Evolutionary conservation across 2,797 vertebrate species (phyloP).

Genomic region (Pangasius sanitwongsei): DNA sequence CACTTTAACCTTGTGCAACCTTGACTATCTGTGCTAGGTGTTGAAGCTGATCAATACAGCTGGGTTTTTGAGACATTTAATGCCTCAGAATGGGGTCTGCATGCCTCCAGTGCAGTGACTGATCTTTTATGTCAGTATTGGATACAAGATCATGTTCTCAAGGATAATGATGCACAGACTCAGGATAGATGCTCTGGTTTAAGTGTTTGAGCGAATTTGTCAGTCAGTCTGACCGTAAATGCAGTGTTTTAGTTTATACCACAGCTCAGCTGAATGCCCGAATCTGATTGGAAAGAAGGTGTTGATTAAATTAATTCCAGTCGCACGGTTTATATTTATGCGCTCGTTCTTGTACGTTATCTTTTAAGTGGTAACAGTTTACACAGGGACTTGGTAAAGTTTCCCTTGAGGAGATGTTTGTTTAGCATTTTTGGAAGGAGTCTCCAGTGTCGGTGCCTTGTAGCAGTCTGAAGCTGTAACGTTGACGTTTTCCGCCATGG

Average conservation of each 20-base stretch:
- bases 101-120: constrained; percentile 25
- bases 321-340: neutral
- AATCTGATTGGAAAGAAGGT: neutral
- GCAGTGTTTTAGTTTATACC: neutral
- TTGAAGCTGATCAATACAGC: constrained; percentile 48
- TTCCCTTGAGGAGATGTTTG: neutral
- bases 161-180: constrained; percentile 27
- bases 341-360: neutral
- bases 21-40: constrained; percentile 16
- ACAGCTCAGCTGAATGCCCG: neutral
- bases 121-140: constrained; percentile 26
- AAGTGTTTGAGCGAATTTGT: neutral
- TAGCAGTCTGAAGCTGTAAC: neutral
- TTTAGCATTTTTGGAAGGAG: neutral
- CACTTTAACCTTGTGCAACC: constrained; percentile 46
- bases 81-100: constrained; percentile 3
- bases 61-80: constrained; percentile 31
- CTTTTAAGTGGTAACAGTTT: neutral
- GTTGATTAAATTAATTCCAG: neutral
- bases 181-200: neutral
- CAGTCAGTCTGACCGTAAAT: neutral
- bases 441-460: neutral
- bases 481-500: neutral
- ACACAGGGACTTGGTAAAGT: neutral
- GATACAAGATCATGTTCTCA: constrained; percentile 31